Evolutionary conservation across 1,140 invertebrate species (phyloP).

Genomic region (Leptinotarsa defecta): DNA sequence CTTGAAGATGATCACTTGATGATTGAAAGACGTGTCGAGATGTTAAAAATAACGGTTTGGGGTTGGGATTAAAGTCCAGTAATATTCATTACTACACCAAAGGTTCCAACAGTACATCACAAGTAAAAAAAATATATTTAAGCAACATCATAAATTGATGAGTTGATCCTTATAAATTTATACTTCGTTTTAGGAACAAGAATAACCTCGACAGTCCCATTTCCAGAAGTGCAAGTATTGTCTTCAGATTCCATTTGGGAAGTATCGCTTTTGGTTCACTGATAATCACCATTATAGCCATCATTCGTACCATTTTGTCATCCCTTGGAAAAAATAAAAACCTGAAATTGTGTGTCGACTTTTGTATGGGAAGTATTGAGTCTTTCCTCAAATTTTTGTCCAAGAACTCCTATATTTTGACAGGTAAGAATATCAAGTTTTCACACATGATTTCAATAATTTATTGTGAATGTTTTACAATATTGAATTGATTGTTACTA

Average conservation of each 20-base stretch:
- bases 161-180: too few species aligned
- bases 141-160: too few species aligned
- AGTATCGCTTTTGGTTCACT: constrained; percentile 78
- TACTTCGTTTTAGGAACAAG: constrained; percentile 66
- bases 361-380: constrained; percentile 74
- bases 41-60: too few species aligned
- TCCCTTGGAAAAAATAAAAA: constrained; percentile 34
- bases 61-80: too few species aligned
- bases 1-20: too few species aligned
- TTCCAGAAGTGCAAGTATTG: constrained; percentile 60
- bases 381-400: constrained; percentile 73
- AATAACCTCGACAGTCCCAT: constrained; percentile 64
- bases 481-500: too few species aligned
- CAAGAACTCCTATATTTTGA: constrained; percentile 80
- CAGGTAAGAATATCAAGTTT: constrained; percentile 58
- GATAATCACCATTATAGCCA: constrained; percentile 71
- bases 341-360: constrained; percentile 55
- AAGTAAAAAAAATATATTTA: too few species aligned
- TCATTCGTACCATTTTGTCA: constrained; percentile 64
- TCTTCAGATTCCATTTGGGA: constrained; percentile 75
- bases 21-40: too few species aligned
- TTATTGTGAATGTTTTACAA: too few species aligned
- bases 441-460: not conserved
- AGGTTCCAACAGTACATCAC: too few species aligned
- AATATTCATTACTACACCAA: too few species aligned